Conservation (phyloP, 2,888 invertebrate species). For the Chymomyza amoena region DNA sequence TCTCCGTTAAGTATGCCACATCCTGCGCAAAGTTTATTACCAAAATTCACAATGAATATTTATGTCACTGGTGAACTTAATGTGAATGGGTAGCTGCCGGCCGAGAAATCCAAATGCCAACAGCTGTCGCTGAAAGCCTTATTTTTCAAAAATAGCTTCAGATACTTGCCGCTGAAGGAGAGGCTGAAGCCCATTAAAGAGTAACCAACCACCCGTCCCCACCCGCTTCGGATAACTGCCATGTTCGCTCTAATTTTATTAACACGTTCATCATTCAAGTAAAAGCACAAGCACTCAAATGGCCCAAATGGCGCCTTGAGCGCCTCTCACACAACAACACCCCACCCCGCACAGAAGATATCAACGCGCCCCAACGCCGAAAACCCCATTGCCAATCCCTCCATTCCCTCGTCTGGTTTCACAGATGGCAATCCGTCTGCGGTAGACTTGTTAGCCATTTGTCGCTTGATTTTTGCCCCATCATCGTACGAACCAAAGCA, state of each 20-base stretch:
- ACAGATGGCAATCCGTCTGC: conserved; percentile 67
- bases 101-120: conserved; percentile 29
- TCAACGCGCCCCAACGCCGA: background rate
- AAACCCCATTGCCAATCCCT: background rate
- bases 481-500: conserved; percentile 15
- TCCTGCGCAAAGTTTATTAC: conserved; percentile 42
- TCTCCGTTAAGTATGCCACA: background rate
- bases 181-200: background rate
- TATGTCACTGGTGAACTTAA: conserved; percentile 40
- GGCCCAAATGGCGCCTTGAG: conserved; percentile 64
- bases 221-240: conserved; percentile 17
- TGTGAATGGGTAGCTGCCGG: background rate
- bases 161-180: conserved; percentile 5
- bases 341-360: background rate
- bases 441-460: conserved; percentile 40
- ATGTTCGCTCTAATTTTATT: conserved; percentile 59
- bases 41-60: conserved; percentile 68
- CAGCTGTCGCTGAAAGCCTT: conserved; percentile 64
- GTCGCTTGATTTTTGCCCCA: conserved; percentile 46
- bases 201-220: background rate
- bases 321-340: background rate
- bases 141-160: conserved; percentile 63
- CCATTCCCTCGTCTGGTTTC: background rate
- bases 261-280: conserved; percentile 69
- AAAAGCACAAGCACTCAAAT: conserved; percentile 18